Conservation (phyloP, 2,113 vertebrate genomes). For the Myiozetetes cayanensis region DNA sequence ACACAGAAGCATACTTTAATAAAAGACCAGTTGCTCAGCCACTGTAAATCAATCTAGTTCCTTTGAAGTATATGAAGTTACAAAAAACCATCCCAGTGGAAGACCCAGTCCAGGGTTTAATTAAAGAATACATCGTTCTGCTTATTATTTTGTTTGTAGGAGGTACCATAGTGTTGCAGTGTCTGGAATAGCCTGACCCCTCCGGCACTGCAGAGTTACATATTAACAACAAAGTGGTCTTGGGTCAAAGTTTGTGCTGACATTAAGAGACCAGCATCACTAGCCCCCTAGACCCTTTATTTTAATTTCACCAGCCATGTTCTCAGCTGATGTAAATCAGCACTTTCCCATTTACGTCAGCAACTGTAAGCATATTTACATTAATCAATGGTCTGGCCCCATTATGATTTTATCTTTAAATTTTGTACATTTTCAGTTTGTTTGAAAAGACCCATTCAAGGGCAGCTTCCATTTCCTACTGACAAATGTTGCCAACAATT, state of each 20-base stretch:
- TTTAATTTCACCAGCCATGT: background rate
- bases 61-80: background rate
- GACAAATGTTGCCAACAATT: background rate
- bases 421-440: background rate
- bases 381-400: background rate
- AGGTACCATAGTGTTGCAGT: background rate
- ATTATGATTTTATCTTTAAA: conserved; percentile 40
- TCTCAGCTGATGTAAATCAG: conserved; percentile 3
- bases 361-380: background rate
- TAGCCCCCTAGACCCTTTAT: background rate
- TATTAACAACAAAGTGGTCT: conserved; percentile 61
- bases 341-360: background rate
- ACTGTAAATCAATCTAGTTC: background rate
- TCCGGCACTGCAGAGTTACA: conserved; percentile 57
- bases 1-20: background rate
- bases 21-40: background rate
- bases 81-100: background rate
- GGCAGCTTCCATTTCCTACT: background rate
- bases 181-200: conserved; percentile 41
- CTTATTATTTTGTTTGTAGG: background rate
- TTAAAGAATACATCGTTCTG: background rate
- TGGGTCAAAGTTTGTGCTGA: conserved; percentile 7
- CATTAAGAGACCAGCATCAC: background rate
- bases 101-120: background rate
- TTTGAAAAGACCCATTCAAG: background rate